Percentiles rank a stretch among this genome's conserved stretches.
phyloP scores from a whole-genome alignment of 2,113 vertebrate species.

The Gallinago undulata region DNA sequence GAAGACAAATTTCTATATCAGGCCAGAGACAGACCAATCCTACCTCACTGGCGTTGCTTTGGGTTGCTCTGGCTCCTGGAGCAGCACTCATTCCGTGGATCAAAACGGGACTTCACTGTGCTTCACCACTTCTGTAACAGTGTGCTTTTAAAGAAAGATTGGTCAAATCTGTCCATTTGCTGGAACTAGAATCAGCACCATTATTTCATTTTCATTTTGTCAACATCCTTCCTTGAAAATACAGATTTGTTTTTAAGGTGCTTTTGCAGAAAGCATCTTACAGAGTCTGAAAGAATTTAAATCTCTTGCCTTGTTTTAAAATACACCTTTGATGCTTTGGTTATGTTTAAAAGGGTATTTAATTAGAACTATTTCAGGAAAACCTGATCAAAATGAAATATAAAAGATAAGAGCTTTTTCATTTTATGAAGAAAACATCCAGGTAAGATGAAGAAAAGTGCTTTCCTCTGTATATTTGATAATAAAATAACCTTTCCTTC shows the following conservation, averaged over 20 bases:
- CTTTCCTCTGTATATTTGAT: slow-evolving; percentile 11
- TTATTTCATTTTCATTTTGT: neutral
- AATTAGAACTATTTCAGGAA: slow-evolving; percentile 9
- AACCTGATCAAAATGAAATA: slow-evolving; percentile 19
- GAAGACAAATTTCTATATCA: neutral
- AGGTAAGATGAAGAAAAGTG: neutral
- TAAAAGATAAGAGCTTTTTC: neutral
- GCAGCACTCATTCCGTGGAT: neutral
- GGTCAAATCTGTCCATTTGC: neutral
- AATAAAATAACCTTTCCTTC: slow-evolving; percentile 62
- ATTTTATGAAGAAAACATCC: neutral
- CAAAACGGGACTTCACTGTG: neutral
- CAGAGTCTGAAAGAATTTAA: neutral
- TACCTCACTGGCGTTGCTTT: neutral
- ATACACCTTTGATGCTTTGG: neutral
- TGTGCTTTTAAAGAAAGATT: neutral
- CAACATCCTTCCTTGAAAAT: neutral
- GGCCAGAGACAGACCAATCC: neutral
- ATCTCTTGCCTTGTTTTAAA: neutral
- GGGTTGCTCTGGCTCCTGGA: neutral
- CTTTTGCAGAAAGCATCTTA: neutral
- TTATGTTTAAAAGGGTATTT: neutral
- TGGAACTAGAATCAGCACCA: neutral
- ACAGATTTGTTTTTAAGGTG: neutral
- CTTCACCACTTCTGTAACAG: neutral